A percentile compares a stretch with the other conserved stretches of the same genome.
Conservation (phyloP, 2,888 invertebrate genomes). For the Tenthredo amoena region DNA sequence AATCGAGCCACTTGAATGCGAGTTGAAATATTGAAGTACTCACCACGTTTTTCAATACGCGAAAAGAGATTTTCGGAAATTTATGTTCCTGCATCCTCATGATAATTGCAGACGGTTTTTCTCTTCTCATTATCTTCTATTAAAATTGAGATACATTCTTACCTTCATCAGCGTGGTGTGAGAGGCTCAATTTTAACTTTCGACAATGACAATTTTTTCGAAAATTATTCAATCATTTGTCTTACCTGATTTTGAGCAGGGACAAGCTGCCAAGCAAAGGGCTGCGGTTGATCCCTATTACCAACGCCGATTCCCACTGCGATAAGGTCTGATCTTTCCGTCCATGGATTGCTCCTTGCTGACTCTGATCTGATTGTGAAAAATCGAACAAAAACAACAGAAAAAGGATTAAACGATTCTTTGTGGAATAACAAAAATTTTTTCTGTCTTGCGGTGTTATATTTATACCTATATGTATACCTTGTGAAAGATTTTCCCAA, state of each 20-base stretch:
- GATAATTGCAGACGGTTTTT: background rate
- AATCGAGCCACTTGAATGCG: background rate
- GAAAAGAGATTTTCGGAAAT: background rate
- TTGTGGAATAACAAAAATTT: background rate
- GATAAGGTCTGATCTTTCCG: slow-evolving; percentile 64
- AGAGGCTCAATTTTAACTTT: background rate
- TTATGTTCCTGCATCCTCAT: background rate
- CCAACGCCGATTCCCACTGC: slow-evolving; percentile 66
- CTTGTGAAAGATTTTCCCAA: background rate
- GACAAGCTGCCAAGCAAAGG: slow-evolving; percentile 68
- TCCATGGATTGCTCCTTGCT: slow-evolving; percentile 58
- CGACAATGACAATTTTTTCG: background rate
- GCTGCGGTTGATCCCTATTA: slow-evolving; percentile 62
- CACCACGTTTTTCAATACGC: background rate
- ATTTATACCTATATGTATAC: background rate
- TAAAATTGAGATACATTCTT: background rate
- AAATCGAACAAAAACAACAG: background rate
- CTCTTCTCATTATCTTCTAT: background rate
- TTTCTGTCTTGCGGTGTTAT: background rate
- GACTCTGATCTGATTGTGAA: slow-evolving; percentile 34
- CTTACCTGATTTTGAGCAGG: slow-evolving; percentile 64
- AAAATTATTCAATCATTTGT: background rate
- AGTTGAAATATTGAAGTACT: background rate
- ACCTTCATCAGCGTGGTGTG: background rate
- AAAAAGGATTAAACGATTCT: background rate